Percentiles rank a stretch among this genome's conserved stretches.
Evolutionary conservation across 2,113 vertebrate species (phyloP).

Genomic region (Scolopax mira): DNA sequence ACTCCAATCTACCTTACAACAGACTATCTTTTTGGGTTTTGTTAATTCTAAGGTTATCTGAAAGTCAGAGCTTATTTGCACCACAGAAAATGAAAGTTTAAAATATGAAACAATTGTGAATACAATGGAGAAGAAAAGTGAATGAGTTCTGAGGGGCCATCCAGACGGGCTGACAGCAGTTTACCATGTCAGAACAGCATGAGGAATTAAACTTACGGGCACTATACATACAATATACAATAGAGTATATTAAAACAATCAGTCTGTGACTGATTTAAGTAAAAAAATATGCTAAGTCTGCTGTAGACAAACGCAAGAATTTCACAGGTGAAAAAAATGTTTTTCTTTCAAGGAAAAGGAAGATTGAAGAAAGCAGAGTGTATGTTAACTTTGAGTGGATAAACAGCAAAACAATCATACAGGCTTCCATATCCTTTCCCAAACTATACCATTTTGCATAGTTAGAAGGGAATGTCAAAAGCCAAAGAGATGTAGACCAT

Average conservation of each 20-base stretch:
- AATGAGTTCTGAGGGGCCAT: background rate
- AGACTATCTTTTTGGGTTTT: background rate
- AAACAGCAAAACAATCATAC: background rate
- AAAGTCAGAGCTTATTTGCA: background rate
- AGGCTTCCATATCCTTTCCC: background rate
- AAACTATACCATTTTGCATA: background rate
- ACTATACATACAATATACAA: background rate
- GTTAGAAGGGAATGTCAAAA: background rate
- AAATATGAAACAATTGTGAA: background rate
- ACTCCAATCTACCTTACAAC: background rate
- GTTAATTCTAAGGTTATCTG: background rate
- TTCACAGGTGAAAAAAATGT: background rate
- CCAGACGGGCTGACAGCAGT: background rate
- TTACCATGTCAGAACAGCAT: background rate
- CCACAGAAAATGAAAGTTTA: background rate
- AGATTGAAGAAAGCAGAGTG: background rate
- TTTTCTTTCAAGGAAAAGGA: background rate
- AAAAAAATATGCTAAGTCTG: background rate
- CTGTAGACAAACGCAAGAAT: background rate
- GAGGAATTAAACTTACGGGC: background rate
- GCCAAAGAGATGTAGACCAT: background rate
- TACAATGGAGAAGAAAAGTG: background rate
- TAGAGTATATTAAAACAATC: background rate
- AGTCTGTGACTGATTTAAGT: background rate
- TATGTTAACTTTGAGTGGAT: background rate